Percentiles rank a stretch among this genome's conserved stretches.
These are phyloP conservation scores for Platichthys stellatus DNA, from an alignment of 2,113 vertebrate genomes.

Conservation along the genomic window DNA sequence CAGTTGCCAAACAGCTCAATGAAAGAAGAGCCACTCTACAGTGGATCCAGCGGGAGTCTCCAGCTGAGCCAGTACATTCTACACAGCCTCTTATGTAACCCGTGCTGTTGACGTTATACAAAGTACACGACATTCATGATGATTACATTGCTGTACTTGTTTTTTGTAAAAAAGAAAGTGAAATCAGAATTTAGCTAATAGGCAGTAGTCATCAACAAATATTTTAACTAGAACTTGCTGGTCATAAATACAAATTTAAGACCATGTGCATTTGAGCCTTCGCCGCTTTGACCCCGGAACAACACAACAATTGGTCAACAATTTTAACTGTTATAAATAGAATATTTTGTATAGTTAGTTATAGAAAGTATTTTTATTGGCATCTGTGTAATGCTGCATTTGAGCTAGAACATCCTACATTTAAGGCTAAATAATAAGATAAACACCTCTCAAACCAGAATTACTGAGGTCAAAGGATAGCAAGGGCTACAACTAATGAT, in stretches of 20 bases:
- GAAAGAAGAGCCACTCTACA: conserved; percentile 10
- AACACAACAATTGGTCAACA: neutral
- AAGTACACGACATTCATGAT: conserved; percentile 5
- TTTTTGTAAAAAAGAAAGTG: neutral
- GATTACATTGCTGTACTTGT: neutral
- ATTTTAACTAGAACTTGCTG: neutral
- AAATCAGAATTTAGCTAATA: neutral
- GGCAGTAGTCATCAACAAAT: neutral
- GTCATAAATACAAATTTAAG: neutral
- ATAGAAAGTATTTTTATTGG: neutral
- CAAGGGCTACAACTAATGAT: no score
- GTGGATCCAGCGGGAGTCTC: conserved; percentile 24
- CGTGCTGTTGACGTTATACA: conserved; percentile 19
- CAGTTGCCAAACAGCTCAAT: conserved; percentile 23
- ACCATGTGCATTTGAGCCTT: neutral
- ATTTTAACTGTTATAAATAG: neutral
- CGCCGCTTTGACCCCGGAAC: neutral
- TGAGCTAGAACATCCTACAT: no score
- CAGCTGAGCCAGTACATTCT: conserved; percentile 31
- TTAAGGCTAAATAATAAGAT: no score
- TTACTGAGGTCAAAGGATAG: no score
- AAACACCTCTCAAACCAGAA: no score
- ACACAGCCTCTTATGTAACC: conserved; percentile 53
- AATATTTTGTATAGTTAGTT: neutral
- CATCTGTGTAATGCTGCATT: neutral